Base-by-base conservation (phyloP, 1,140 invertebrate species). In the Hestina assimilis region DNA sequence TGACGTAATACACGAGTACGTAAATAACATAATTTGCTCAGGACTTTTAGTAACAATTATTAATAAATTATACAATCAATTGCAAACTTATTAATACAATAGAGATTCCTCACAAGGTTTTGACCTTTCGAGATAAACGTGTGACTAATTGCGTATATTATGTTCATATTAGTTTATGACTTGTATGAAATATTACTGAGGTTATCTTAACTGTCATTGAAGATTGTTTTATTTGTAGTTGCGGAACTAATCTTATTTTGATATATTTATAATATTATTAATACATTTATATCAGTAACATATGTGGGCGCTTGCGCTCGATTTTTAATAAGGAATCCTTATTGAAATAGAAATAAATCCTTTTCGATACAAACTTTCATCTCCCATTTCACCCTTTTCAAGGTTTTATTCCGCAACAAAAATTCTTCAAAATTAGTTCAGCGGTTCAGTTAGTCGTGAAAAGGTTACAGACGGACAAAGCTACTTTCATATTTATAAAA, bases 111-210 rank as follows among this genome's bases (percentile, higher is more conserved):
- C 4, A 21, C 45, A 48, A 48, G 45, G 28, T 48, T 29, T 35
- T 11, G 31, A 29, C 45, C 29, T 42, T 9, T 23, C 15, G 45
- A 48, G 45, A 48, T 48, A 48, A 31, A 48, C n/a, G 29, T 35
- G 19, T 48, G 45, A 48, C 45, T 48, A 48, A 48, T 48, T 47
- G 29, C 20, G 21, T 33, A 31, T 33, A 47, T 20, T 47, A 35
- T 23, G 28, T 33, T 47, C 29, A 7, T 47, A 17, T 11, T 35
- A 33, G 21, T 35, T 47, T 47, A 47, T 33, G n/a, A 35, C 45
- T 12, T 20, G 19, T 3, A 6, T 38, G 17, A 38, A 38, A 38
- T 38, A 38, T 2, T 14, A 38, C 33, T 3, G 15, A 38, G 33
- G 33, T 38, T 38, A 38, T 19, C 14, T 38, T 19, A 19, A 9